These are phyloP conservation scores for Apodemia hepburni DNA, from an alignment of 2,888 invertebrate genomes.

Conservation along the genomic window DNA sequence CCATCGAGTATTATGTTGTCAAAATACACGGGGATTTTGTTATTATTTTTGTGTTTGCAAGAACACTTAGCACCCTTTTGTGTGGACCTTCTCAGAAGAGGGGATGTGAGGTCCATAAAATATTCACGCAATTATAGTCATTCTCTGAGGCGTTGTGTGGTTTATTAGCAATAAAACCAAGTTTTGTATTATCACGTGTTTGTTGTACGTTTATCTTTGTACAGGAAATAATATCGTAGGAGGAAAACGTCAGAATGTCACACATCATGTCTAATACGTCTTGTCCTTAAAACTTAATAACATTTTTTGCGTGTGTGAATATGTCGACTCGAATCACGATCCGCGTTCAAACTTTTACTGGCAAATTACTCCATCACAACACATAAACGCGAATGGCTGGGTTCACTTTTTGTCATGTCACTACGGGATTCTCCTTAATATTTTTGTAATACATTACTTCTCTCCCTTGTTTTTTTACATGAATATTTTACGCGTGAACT, in stretches of 20 bases:
- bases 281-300: constrained; percentile 66
- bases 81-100: constrained; percentile 63
- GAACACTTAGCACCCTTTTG: constrained; percentile 77
- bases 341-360: constrained; percentile 47
- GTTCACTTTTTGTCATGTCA: constrained; percentile 66
- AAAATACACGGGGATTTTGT: constrained; percentile 78
- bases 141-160: constrained; percentile 51
- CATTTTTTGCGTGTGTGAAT: constrained; percentile 57
- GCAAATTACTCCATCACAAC: constrained; percentile 73
- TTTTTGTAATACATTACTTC: constrained; percentile 78
- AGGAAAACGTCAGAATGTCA: constrained; percentile 43
- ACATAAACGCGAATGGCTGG: constrained; percentile 67
- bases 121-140: constrained; percentile 55
- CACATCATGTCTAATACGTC: constrained; percentile 40
- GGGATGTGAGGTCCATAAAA: constrained; percentile 64
- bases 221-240: constrained; percentile 38
- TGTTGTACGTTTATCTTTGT: constrained; percentile 30
- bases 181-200: constrained; percentile 24
- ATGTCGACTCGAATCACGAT: constrained; percentile 56
- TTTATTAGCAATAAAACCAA: constrained; percentile 6
- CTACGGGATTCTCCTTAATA: constrained; percentile 56
- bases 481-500: constrained; percentile 76
- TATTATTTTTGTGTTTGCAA: constrained; percentile 79
- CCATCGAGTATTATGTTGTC: constrained; percentile 77
- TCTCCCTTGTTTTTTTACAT: constrained; percentile 72